These are phyloP conservation scores for Speoplatyrhinus poulsoni DNA, from an alignment of 2,113 vertebrate genomes.

Conservation along the genomic window DNA sequence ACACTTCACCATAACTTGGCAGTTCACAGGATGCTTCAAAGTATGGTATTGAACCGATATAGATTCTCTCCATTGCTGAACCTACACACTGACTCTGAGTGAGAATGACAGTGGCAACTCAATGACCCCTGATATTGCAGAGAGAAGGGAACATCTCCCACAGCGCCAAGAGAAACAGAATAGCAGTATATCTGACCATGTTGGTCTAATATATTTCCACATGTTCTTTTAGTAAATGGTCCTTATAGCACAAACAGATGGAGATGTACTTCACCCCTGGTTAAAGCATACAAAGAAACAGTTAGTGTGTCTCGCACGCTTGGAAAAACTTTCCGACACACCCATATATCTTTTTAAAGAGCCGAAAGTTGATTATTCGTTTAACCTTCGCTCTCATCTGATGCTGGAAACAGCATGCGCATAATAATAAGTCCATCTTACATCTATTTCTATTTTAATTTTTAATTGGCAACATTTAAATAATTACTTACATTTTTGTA, in stretches of 20 bases:
- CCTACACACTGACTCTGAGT: slow-evolving; percentile 20
- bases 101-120: slow-evolving; percentile 36
- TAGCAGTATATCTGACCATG: slow-evolving; percentile 17
- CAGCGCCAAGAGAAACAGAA: slow-evolving; percentile 40
- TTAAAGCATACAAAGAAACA: slow-evolving; percentile 7
- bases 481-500: slow-evolving; percentile 15
- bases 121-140: slow-evolving; percentile 34
- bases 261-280: slow-evolving; percentile 5
- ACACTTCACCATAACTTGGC: neutral
- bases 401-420: too few relatives aligned
- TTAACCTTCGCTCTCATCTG: too few relatives aligned
- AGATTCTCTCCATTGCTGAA: slow-evolving; percentile 6
- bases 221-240: slow-evolving; percentile 35
- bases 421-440: too few relatives aligned
- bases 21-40: neutral
- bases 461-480: too few relatives aligned
- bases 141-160: slow-evolving; percentile 30
- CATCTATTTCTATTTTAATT: too few relatives aligned
- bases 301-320: too few relatives aligned
- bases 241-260: slow-evolving; percentile 35
- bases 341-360: too few relatives aligned
- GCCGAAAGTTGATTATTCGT: too few relatives aligned
- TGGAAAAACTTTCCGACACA: too few relatives aligned
- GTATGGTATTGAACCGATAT: neutral
- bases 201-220: slow-evolving; percentile 33